Conservation (phyloP, 2,888 invertebrate species). For the Drosophila anceps region DNA sequence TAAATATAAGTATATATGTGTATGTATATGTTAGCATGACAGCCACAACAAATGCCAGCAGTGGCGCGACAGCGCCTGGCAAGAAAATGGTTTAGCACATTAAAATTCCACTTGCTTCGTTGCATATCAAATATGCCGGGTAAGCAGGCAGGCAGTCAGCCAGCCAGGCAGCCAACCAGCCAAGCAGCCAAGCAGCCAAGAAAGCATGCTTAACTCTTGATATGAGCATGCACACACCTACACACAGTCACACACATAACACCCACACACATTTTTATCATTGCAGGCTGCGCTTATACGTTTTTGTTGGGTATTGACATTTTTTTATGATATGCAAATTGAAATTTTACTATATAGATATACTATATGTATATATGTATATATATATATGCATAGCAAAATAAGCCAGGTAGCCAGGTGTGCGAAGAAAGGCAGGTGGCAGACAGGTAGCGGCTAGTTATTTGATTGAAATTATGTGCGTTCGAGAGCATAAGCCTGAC, state of each 20-base stretch:
- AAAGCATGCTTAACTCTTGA: conserved; percentile 64
- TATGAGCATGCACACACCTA: conserved; percentile 32
- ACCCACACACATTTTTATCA: conserved; percentile 25
- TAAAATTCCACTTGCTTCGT: conserved; percentile 79
- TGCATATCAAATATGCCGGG: conserved; percentile 78
- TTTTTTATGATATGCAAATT: conserved; percentile 77
- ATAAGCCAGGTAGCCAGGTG: conserved; percentile 16
- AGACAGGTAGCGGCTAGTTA: conserved; percentile 54
- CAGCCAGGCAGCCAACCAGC: conserved; percentile 18
- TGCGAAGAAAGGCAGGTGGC: background rate
- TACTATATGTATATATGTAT: background rate
- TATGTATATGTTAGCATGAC: conserved; percentile 22
- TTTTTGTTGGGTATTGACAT: conserved; percentile 73
- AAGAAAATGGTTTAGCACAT: conserved; percentile 79
- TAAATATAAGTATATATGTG: background rate
- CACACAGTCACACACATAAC: background rate
- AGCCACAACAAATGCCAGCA: conserved; percentile 60
- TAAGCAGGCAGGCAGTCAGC: conserved; percentile 40
- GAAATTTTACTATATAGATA: conserved; percentile 71
- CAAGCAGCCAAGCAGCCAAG: conserved; percentile 25
- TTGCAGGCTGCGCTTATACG: conserved; percentile 51
- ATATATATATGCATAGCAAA: conserved; percentile 7
- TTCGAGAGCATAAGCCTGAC: conserved; percentile 26
- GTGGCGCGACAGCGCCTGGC: conserved; percentile 51
- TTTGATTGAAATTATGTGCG: conserved; percentile 69